Percentiles rank a stretch among this genome's conserved stretches.
phyloP scores from a whole-genome alignment of 2,113 vertebrate species.

The Choloepus hoffmanni region DNA sequence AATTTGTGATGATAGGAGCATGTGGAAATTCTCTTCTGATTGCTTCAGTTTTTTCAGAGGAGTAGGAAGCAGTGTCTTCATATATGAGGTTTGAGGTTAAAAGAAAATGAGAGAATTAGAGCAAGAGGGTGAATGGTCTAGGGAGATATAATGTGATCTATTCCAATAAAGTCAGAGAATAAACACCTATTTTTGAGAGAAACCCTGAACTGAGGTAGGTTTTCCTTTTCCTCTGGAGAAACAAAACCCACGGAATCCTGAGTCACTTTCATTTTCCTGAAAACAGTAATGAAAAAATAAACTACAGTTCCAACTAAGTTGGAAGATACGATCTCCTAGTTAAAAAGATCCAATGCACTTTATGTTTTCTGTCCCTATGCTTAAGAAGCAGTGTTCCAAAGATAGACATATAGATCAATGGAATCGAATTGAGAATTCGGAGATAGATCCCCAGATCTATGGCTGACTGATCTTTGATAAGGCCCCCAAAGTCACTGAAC shows the following conservation, averaged over 20 bases:
- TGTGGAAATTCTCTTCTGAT: not conserved
- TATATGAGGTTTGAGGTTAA: not conserved
- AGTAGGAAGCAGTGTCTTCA: not conserved
- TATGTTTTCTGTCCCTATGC: not conserved
- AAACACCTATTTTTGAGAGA: not conserved
- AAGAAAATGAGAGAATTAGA: not conserved
- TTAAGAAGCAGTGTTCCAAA: not conserved
- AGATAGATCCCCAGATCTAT: too few species aligned
- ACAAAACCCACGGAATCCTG: not conserved
- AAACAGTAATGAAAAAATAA: not conserved
- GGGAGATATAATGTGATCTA: not conserved
- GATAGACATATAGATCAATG: too few species aligned
- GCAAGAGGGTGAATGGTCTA: not conserved
- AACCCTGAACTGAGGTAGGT: not conserved
- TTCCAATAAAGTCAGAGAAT: not conserved
- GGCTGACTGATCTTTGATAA: too few species aligned
- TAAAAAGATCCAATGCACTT: not conserved
- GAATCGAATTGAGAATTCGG: too few species aligned
- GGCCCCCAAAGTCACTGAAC: too few species aligned
- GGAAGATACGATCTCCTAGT: not conserved
- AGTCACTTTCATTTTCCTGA: not conserved
- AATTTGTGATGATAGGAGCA: not conserved
- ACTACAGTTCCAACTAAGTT: not conserved
- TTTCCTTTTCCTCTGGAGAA: not conserved
- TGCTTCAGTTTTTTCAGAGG: not conserved